Percentiles rank a stretch among this genome's conserved stretches.
Conservation (phyloP, 2,888 invertebrate genomes). For the Xanthia icteritia region DNA sequence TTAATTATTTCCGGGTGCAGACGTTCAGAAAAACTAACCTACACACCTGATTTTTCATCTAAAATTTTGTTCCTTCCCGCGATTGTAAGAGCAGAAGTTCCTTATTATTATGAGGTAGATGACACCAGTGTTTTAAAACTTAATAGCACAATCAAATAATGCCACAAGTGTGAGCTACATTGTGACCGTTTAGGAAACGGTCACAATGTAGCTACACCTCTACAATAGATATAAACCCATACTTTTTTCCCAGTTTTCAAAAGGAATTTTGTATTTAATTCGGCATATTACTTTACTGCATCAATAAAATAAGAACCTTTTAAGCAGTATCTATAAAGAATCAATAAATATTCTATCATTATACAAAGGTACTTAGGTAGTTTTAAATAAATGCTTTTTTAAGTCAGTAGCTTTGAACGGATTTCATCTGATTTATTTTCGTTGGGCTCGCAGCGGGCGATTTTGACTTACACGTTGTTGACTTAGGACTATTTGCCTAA, state of each 20-base stretch:
- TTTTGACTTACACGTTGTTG: constrained; percentile 65
- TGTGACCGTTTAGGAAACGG: too few relatives aligned
- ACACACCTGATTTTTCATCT: not conserved
- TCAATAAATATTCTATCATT: constrained; percentile 1
- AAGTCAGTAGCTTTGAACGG: constrained; percentile 49
- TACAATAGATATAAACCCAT: not conserved
- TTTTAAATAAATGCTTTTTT: constrained; percentile 47
- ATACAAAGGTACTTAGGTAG: not conserved
- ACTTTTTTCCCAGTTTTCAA: not conserved
- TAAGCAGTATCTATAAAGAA: not conserved
- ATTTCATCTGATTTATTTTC: constrained; percentile 68
- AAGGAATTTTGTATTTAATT: not conserved
- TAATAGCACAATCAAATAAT: constrained; percentile 12
- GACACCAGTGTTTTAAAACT: not conserved
- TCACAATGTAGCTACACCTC: not conserved
- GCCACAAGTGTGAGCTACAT: constrained; percentile 21
- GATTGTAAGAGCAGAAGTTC: not conserved
- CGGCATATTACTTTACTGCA: not conserved
- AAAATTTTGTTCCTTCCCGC: not conserved
- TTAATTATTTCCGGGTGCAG: constrained; percentile 5
- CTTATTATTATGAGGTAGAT: not conserved
- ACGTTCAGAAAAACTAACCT: not conserved
- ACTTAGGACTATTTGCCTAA: constrained; percentile 67
- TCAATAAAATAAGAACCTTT: constrained; percentile 5
- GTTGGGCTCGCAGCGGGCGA: constrained; percentile 50